Base-by-base conservation (phyloP, 1,140 invertebrate genomes). In the Scaptomyza hsui region DNA sequence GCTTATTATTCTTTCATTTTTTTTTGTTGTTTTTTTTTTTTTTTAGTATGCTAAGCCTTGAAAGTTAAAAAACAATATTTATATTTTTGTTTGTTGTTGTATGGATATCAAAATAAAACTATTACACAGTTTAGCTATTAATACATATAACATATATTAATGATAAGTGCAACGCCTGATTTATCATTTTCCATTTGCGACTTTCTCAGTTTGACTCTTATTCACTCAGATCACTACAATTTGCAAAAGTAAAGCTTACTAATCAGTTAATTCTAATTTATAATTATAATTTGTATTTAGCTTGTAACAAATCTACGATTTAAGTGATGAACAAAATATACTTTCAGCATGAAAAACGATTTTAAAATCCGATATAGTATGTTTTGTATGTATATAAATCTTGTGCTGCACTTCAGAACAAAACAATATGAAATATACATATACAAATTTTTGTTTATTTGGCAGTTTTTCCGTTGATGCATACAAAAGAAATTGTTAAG, bases 181-280 rank as follows among this genome's bases (percentile, higher is more conserved):
- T 55, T 63, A 16, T 18, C 5, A 29, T 44, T 16, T 41, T 16
- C 44, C 48, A 18, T 61, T 56, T 61, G 37, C 18, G 70, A 68
- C 29, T 49, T 52, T 45, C 26, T 44, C 55, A 59, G 41, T 60
- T 67, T 67, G 35, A 67, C 63, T 72, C 16, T 49, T 56, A 64
- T 19, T 29, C 49, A 44, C 26, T 68, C 32, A 72, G 74, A 85
- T 85, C 78, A 82, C 83, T 86, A 75, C 68, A 69, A 70, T 75
- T 85, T 82, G 69, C 75, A 75, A 88, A 88, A 78, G 83, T 83
- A 89, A 89, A 89, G 85, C 85, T 89, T 79, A 76, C 61, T 79
- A 76, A 61, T 79, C 79, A 72, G 69, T 89, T 88, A 70, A 85
- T 60, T 60, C 59, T 63, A 74, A 65, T 72, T 53, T 19, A 35